Evolutionary conservation across 30 jellyfish, hydroid and myxozoan genomes (phyloP).

Genomic region (Haliclystus octoradiatus): DNA sequence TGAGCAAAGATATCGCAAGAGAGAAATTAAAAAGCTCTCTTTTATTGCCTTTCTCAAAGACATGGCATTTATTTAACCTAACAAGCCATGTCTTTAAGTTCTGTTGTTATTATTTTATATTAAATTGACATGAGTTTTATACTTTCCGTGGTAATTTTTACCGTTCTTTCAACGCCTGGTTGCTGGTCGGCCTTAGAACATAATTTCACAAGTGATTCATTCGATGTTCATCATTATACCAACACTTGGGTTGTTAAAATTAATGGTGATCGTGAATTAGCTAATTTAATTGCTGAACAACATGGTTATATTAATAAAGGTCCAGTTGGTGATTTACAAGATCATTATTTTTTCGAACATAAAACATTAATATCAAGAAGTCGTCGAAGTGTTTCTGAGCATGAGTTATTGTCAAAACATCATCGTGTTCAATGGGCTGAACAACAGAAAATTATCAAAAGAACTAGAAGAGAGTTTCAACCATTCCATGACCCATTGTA

Average conservation of each 20-base stretch:
- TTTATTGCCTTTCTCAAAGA: too few species aligned
- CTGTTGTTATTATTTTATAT: too few species aligned
- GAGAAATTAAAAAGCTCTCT: too few species aligned
- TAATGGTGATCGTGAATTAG: conserved; percentile 58
- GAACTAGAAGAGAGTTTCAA: conserved; percentile 54
- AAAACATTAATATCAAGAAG: conserved; percentile 33
- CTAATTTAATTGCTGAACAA: conserved; percentile 55
- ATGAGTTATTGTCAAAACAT: conserved; percentile 27
- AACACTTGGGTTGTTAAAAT: conserved; percentile 83
- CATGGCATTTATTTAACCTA: too few species aligned
- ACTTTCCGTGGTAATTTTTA: too few species aligned
- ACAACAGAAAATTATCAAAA: conserved; percentile 59
- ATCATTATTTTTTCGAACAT: conserved; percentile 52
- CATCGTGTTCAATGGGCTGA: conserved; percentile 69
- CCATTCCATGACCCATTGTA: conserved; percentile 73
- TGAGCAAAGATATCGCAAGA: too few species aligned
- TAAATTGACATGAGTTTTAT: too few species aligned
- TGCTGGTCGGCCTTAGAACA: too few species aligned
- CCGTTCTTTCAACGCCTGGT: too few species aligned
- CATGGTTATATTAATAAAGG: conserved; percentile 61
- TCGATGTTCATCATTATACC: conserved; percentile 48
- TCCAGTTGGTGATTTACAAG: conserved; percentile 49
- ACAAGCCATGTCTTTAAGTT: too few species aligned
- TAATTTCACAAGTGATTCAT: too few species aligned
- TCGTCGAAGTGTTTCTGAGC: conserved; percentile 59